These are phyloP conservation scores for Perizoma affinitatum DNA, from an alignment of 2,888 invertebrate species.

Conservation along the genomic window DNA sequence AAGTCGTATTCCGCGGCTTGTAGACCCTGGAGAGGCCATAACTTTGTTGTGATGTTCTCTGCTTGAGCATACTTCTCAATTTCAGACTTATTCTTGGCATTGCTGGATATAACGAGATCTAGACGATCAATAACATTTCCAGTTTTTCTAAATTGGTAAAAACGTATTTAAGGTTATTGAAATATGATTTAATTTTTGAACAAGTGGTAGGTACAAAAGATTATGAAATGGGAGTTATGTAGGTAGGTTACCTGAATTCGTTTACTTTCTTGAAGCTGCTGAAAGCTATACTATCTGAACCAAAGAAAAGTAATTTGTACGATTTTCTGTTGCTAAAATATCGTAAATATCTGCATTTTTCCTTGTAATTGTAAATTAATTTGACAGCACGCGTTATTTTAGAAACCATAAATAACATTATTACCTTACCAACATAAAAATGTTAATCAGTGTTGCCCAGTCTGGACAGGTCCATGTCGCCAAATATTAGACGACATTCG, in stretches of 20 bases:
- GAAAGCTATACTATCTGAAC: slow-evolving; percentile 92
- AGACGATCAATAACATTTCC: slow-evolving; percentile 79
- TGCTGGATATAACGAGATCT: slow-evolving; percentile 89
- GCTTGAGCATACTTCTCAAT: slow-evolving; percentile 88
- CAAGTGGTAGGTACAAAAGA: not conserved
- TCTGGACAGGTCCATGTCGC: not conserved
- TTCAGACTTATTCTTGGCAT: slow-evolving; percentile 82
- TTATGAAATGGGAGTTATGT: not conserved
- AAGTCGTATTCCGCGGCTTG: slow-evolving; percentile 87
- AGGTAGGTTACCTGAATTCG: slow-evolving; percentile 83
- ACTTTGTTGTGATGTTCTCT: slow-evolving; percentile 83
- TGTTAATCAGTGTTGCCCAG: not conserved
- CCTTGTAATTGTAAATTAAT: slow-evolving; percentile 50
- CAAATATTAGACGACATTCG: not conserved
- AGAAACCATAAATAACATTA: slow-evolving; percentile 50
- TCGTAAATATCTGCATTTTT: slow-evolving; percentile 45
- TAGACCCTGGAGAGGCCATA: slow-evolving; percentile 86
- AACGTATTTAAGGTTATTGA: not conserved
- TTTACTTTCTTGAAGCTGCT: slow-evolving; percentile 88
- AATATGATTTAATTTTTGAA: slow-evolving; percentile 3
- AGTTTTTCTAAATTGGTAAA: slow-evolving; percentile 73
- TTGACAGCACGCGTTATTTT: slow-evolving; percentile 57
- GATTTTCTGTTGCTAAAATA: slow-evolving; percentile 47
- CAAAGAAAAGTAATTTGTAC: slow-evolving; percentile 89
- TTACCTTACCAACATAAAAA: slow-evolving; percentile 26